phyloP scores from a whole-genome alignment of 1,140 invertebrate genomes.

The Sitobion miscanthi region DNA sequence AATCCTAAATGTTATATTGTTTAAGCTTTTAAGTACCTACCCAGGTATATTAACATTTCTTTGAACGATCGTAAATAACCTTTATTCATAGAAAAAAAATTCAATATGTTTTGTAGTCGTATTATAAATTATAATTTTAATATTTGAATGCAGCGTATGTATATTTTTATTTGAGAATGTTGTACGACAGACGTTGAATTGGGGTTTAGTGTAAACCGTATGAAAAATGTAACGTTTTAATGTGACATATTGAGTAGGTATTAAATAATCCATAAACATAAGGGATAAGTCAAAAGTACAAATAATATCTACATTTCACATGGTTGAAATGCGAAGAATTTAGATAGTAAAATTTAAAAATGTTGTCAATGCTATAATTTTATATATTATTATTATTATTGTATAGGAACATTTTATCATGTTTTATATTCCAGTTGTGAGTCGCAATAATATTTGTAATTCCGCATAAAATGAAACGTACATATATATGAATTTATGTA shows the following conservation, averaged over 20 bases:
- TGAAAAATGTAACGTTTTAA: not conserved
- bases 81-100: not conserved
- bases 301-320: not conserved
- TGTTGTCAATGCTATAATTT: not conserved
- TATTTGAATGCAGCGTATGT: not conserved
- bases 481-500: not conserved
- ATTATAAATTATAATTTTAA: not conserved
- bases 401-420: not conserved
- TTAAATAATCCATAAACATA: not conserved
- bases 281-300: not conserved
- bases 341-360: not conserved
- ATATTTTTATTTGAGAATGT: not conserved
- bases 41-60: not conserved
- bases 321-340: not conserved
- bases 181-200: not conserved
- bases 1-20: too few species aligned
- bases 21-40: too few species aligned
- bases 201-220: not conserved
- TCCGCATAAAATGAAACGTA: not conserved
- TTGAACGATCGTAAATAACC: not conserved
- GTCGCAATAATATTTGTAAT: not conserved
- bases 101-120: too few species aligned
- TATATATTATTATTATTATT: not conserved
- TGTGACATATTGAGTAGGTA: not conserved
- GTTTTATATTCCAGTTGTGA: not conserved